Evolutionary conservation across 2,797 vertebrate genomes (phyloP), one percentile per base, ranked within the genome.

Genomic region (Sebastes paucispinis): DNA sequence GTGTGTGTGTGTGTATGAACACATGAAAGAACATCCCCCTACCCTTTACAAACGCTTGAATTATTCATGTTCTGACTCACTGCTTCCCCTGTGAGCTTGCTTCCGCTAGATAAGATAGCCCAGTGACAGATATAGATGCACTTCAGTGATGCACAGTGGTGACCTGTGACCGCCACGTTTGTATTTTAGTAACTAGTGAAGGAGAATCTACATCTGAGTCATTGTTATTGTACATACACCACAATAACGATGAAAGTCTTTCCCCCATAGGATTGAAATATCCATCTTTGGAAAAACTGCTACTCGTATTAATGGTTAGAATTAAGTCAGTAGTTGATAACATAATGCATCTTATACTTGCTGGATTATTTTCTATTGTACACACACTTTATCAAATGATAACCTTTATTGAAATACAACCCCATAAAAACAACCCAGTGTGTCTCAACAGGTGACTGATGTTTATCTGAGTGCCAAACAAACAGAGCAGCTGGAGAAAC

Each of bases 41-140:
- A 24, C 58, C 43, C 69, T 59, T 82, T 58, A 73, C 43, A 76
- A 24, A 39, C 6, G 60, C 27, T 74, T 94, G 77, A 93, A 94
- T 94, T 83, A 95, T 94, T 94, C 84, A 93, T 94, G 81, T 84
- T 84, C 75, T 24, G 87, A 83, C 88, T 83, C 73, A 77, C 77
- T 87, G 73, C 81, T 67, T 84, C 77, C 63, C 73, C 88, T 81
- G 22, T 69, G 65, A 67, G 58, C 65, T 76, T 75, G 54, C 83
- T 91, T 90, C 80, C 12, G 50, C 86, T 88, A 88, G 79, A 62
- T 25, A 65, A 88, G 79, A 62, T 25, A 65, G 31, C 10, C 34
- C 59, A 31, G 60, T 82, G 68, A 85, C 71, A 77, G 58, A 79
- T 82, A 72, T 55, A 3, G 84, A 54, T 73, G 47, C 39, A 16